A percentile compares a stretch with the other conserved stretches of the same genome.
Conservation (phyloP, 2,113 vertebrate genomes). For the Phyllopteryx taeniolatus region DNA sequence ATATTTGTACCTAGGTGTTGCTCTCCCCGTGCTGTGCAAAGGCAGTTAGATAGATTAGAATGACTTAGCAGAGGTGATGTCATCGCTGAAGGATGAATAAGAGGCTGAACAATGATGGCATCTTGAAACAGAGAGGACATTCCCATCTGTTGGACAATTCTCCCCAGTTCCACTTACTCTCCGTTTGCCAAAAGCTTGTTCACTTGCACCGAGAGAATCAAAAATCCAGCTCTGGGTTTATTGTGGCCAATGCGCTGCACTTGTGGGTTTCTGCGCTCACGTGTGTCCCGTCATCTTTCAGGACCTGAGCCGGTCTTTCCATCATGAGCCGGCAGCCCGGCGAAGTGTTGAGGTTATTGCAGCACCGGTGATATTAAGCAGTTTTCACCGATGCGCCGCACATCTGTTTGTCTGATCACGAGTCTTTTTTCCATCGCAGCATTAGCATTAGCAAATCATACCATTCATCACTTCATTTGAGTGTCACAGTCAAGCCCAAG, state of each 20-base stretch:
- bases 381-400: conserved; percentile 49
- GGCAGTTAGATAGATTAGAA: conserved; percentile 8
- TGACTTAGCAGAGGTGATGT: conserved; percentile 27
- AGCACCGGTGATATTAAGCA: conserved; percentile 66
- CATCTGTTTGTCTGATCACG: conserved; percentile 73
- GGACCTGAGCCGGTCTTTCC: conserved; percentile 70
- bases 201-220: conserved; percentile 27
- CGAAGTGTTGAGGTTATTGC: conserved; percentile 67
- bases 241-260: conserved; percentile 9
- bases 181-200: conserved; percentile 32
- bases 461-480: conserved; percentile 51
- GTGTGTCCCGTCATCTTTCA: conserved; percentile 48
- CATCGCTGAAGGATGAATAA: conserved; percentile 31
- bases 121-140: conserved; percentile 52
- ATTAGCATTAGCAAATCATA: conserved; percentile 50
- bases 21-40: conserved; percentile 16
- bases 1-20: conserved; percentile 55
- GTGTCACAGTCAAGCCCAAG: conserved; percentile 26
- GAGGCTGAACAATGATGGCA: conserved; percentile 39
- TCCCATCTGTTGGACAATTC: conserved; percentile 62
- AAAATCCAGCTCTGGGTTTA: conserved; percentile 22
- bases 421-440: conserved; percentile 52
- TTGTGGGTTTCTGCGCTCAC: conserved; percentile 42
- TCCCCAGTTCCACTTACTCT: conserved; percentile 29
- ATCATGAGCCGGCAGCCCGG: conserved; percentile 32